Evolutionary conservation across 2,797 vertebrate species (phyloP), one percentile per base, ranked within the genome.

Genomic region (Peromyscus attwateri): DNA sequence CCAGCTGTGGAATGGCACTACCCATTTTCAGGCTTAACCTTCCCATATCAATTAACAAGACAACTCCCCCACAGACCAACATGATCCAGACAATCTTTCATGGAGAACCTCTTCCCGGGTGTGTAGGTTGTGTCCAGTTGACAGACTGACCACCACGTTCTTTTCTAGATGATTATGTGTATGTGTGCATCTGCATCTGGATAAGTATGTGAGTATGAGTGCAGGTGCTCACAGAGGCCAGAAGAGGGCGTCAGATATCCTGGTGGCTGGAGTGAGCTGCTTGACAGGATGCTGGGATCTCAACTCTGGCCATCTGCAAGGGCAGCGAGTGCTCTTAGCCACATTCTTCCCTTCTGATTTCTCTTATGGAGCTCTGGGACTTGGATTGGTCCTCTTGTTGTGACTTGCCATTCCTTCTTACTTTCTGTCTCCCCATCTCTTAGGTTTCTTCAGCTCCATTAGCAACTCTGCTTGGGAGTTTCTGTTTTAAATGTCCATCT

Each of bases 361-460:
- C 55, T 9, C 13, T 62, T 34, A 5, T 5, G 13, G 17, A 13
- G 9, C 3, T 68, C 40, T 34, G 1, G 0, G 7, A 0, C 0
- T 6, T 31, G n/a, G 71, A 31, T 16, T 23, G 52, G 40, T 10
- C 40, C 40, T 62, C 34, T 14, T 6, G 10, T 1, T 31, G 29
- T 6, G 25, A 23, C 11, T 8, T 29, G 37, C 31, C 43, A 43
- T 21, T 14, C 14, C 29, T 66, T n/a, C 25, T 10, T 9, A 1
- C 62, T 25, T 23, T 25, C 25, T 27, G 4, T 19, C 21, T 27
- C 71, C 8, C 11, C 29, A 2, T 37, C 62, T n/a, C 49, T 34
- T 64, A 43, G 73, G 14, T 21, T 10, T 60, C 79, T 6, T 10
- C 29, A 16, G 6, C 13, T 21, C 29, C 37, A 3, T 12, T 21